Evolutionary conservation across 2,888 invertebrate genomes (phyloP), one percentile per base, ranked within the genome.

Genomic region (Steinernema scapterisci): DNA sequence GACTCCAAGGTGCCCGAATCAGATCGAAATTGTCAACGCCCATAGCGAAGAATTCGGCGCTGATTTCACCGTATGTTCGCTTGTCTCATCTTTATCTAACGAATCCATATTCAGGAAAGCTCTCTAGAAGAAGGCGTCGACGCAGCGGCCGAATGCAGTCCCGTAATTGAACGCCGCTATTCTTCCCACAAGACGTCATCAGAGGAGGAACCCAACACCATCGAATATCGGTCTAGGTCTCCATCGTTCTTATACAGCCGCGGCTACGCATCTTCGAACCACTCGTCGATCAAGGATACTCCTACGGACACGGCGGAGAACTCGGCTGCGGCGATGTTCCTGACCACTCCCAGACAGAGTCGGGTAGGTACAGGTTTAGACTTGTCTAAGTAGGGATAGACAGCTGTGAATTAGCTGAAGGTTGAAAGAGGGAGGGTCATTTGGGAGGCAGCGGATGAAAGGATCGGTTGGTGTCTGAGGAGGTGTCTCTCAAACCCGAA

Each of bases 121-220:
- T 54, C 54, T 11, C 54, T 54, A 23, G 54, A 54, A 54, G 54
- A 54, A 54, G 54, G 54, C 27, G 54, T 54, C 23, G 54, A 54
- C 54, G 54, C 54, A 7, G 54, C 54, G 21, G 54, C 54, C 13
- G 54, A 54, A 23, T 54, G 54, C 27, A 54, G 54, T 25, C 54
- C 54, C 3, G 21, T 23, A 13, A 16, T 25, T 16, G n/a, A 54
- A 3, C 21, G 54, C 11, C 54, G 54, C 23, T 54, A 21, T 2
- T 27, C 6, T 6, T 54, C 54, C 3, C 54, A 6, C 13, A 54
- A 54, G 25, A 27, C 25, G 5, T 54, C 54, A 3, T 25, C 54
- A 21, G 54, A 54, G 25, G 54, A 54, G 23, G 54, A 23, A 6
- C 25, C 54, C 51, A 19, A 6, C 13, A 25, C 16, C 54, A 21